These are phyloP conservation scores for Furcifer pardalis DNA, from an alignment of 2,797 vertebrate species.

Conservation along the genomic window DNA sequence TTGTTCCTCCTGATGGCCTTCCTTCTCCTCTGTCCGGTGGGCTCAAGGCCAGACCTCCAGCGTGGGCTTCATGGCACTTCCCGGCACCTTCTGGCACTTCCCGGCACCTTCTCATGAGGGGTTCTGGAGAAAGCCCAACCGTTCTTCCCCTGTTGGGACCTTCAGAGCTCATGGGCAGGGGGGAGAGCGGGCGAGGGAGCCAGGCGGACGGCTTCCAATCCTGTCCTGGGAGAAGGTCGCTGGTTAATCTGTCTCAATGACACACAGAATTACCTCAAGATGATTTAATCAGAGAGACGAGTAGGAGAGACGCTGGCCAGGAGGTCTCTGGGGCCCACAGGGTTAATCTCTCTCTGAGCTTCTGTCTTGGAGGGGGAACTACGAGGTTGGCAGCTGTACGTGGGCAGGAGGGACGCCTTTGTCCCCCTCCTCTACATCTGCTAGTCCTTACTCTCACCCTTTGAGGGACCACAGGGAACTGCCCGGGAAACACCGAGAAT, in stretches of 20 bases:
- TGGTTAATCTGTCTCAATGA: constrained; percentile 75
- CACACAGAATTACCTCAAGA: constrained; percentile 73
- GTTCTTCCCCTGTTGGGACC: not conserved
- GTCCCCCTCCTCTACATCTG: not conserved
- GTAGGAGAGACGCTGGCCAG: constrained; percentile 30
- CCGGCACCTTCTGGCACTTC: not conserved
- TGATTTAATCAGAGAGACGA: constrained; percentile 66
- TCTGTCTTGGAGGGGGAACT: not conserved
- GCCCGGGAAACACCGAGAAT: not conserved
- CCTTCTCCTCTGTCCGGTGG: not conserved
- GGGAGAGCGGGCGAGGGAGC: constrained; percentile 34
- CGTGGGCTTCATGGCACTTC: not conserved
- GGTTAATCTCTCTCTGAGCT: constrained; percentile 31
- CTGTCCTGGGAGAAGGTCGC: constrained; percentile 62
- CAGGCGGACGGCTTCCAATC: constrained; percentile 45
- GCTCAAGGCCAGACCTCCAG: not conserved
- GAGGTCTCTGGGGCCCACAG: constrained; percentile 25
- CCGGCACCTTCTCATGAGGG: not conserved
- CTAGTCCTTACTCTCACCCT: accelerated
- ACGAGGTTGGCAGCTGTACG: too few species aligned
- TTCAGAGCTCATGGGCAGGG: constrained; percentile 1
- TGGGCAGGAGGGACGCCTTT: too few species aligned
- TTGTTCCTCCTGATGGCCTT: not conserved
- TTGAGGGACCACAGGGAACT: not conserved
- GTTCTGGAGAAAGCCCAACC: not conserved